Percentiles rank a stretch among this genome's conserved stretches.
Conservation (phyloP, 2,113 vertebrate genomes). For the Thomomys bottae region DNA sequence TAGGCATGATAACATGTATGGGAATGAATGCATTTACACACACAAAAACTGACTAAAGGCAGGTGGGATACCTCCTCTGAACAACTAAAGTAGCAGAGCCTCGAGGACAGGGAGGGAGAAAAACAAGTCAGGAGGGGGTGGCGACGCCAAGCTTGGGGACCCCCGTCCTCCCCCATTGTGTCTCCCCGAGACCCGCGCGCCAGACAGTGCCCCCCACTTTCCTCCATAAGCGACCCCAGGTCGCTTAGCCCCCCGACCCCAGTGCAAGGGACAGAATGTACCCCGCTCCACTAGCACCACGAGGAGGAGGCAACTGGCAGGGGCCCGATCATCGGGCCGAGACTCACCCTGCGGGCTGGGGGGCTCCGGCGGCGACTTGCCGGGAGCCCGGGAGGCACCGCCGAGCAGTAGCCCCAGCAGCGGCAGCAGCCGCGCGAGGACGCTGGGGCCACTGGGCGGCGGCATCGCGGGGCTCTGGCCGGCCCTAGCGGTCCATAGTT, state of each 20-base stretch:
- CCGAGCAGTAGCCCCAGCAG: conserved; percentile 78
- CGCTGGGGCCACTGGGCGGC: conserved; percentile 72
- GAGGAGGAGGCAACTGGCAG: conserved; percentile 29
- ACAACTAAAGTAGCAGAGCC: conserved; percentile 65
- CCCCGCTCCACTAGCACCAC: conserved; percentile 19
- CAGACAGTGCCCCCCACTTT: background rate
- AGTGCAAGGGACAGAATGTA: conserved; percentile 16
- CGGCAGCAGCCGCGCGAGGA: conserved; percentile 76
- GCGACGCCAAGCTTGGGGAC: conserved; percentile 47
- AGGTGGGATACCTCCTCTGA: no score
- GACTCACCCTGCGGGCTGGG: conserved; percentile 83
- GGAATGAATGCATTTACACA: no score
- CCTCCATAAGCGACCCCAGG: conserved; percentile 18
- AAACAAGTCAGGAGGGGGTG: conserved; percentile 68
- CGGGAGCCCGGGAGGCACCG: conserved; percentile 76
- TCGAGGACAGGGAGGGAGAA: conserved; percentile 64
- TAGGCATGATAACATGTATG: no score
- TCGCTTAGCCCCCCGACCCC: conserved; percentile 27
- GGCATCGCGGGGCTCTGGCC: conserved; percentile 76
- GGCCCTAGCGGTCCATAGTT: conserved; percentile 77
- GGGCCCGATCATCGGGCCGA: background rate
- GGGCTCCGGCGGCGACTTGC: conserved; percentile 78
- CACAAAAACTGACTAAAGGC: no score
- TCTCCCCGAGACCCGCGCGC: conserved; percentile 52
- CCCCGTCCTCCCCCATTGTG: conserved; percentile 65